phyloP scores from a whole-genome alignment of 2,888 invertebrate genomes.

The Rapana venosa region DNA sequence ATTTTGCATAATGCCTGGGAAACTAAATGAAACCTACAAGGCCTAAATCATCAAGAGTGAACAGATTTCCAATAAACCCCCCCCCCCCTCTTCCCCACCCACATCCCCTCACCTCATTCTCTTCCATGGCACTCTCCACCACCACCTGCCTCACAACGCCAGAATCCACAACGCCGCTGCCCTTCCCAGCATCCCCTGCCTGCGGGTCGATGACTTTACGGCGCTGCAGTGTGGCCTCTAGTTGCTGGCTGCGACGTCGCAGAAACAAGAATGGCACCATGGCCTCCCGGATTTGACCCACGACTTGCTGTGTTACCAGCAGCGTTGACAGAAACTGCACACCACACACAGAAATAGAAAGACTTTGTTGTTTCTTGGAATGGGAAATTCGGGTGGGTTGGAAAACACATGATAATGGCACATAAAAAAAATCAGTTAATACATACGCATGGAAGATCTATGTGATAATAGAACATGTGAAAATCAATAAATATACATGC shows the following conservation, averaged over 20 bases:
- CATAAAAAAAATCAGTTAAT: too few relatives aligned
- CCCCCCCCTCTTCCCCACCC: not conserved
- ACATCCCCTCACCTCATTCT: conserved; percentile 81
- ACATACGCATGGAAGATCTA: too few relatives aligned
- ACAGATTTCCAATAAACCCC: not conserved
- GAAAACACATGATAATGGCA: too few relatives aligned
- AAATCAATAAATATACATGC: too few relatives aligned
- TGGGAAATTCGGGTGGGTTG: too few relatives aligned
- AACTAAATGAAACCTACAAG: too few relatives aligned
- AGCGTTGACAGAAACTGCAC: conserved; percentile 84
- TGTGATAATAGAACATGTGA: too few relatives aligned
- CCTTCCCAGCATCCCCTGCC: conserved; percentile 37
- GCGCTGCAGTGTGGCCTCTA: conserved; percentile 62
- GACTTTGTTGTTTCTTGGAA: too few relatives aligned
- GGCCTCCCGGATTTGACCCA: conserved; percentile 83
- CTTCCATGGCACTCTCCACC: conserved; percentile 83
- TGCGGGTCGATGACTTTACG: conserved; percentile 49
- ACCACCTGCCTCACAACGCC: conserved; percentile 79
- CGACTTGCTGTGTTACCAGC: conserved; percentile 83
- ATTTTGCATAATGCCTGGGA: too few relatives aligned
- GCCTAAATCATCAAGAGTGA: not conserved
- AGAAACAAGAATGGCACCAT: conserved; percentile 80
- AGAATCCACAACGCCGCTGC: conserved; percentile 56
- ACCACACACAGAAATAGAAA: not conserved
- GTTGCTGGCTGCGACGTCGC: conserved; percentile 61